A percentile compares a stretch with the other conserved stretches of the same genome.
phyloP scores from a whole-genome alignment of 1,140 invertebrate species.

The Drosophila setifemur region DNA sequence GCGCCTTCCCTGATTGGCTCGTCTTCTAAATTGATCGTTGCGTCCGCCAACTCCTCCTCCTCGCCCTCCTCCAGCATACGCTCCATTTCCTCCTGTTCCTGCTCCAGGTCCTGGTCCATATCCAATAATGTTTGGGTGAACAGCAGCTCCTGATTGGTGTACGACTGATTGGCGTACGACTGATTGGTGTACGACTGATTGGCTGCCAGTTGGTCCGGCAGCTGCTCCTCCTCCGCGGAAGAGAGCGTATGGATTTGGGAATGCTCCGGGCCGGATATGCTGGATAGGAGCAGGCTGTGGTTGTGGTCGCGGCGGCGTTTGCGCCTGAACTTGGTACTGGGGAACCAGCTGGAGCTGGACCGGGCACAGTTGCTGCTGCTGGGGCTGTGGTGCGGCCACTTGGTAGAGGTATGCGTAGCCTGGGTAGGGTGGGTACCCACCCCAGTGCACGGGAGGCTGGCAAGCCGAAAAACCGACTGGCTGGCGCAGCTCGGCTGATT shows the following conservation, averaged over 20 bases:
- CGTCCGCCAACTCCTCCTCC: background rate
- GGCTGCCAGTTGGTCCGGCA: too few relatives aligned
- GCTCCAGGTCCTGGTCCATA: constrained; percentile 16
- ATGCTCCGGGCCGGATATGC: background rate
- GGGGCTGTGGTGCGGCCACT: background rate
- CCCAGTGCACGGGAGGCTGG: constrained; percentile 34
- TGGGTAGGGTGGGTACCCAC: constrained; percentile 22
- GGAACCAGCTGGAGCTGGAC: too few relatives aligned
- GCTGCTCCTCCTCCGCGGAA: background rate
- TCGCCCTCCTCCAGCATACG: background rate
- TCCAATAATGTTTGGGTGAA: constrained; percentile 25
- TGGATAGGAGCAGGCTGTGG: background rate
- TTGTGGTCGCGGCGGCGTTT: background rate
- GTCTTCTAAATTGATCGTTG: background rate
- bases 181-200: background rate
- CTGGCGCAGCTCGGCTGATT: background rate
- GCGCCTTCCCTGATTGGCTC: background rate
- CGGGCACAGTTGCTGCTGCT: background rate
- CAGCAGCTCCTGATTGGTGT: background rate
- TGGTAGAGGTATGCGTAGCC: background rate
- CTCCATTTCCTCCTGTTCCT: background rate
- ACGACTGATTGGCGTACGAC: too few relatives aligned
- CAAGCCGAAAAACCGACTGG: constrained; percentile 55
- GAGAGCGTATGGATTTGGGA: background rate
- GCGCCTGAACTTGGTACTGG: background rate